phyloP scores from a whole-genome alignment of 2,113 vertebrate species.

The Odontophorus gujanensis region DNA sequence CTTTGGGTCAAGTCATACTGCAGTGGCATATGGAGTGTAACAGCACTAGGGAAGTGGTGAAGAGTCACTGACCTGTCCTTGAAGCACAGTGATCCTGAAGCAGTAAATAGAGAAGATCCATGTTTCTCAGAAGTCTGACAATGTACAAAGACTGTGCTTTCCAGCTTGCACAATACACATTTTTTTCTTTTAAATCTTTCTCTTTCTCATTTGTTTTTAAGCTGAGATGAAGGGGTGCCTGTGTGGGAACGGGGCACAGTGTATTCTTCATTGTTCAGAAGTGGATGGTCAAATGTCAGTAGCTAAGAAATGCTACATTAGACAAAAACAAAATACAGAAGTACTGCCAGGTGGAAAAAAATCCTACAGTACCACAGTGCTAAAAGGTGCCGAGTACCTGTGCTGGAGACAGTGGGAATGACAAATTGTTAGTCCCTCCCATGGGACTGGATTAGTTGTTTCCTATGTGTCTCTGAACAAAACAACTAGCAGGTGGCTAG shows the following conservation, averaged over 20 bases:
- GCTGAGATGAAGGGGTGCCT: neutral
- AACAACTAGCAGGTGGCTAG: conserved; percentile 62
- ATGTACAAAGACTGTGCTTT: neutral
- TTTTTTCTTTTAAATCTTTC: neutral
- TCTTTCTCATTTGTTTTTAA: neutral
- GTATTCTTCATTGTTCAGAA: neutral
- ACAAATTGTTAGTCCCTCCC: neutral
- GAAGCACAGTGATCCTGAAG: neutral
- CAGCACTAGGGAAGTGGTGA: neutral
- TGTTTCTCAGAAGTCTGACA: neutral
- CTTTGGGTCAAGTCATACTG: neutral
- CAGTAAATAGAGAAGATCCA: neutral
- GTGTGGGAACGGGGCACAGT: fast-evolving
- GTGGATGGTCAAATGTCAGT: fast-evolving
- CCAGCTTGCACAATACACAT: fast-evolving
- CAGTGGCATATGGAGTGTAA: fast-evolving
- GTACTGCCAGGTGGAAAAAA: neutral
- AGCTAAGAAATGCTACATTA: neutral
- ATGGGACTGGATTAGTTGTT: neutral
- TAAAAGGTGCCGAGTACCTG: conserved; percentile 17
- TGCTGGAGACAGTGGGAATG: conserved; percentile 16
- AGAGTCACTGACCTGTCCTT: neutral
- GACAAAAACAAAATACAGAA: neutral
- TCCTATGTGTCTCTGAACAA: neutral
- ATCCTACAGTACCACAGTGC: neutral